Percentiles rank a stretch among this genome's conserved stretches.
Evolutionary conservation across 2,113 vertebrate species (phyloP).

Genomic region (Pavo muticus): DNA sequence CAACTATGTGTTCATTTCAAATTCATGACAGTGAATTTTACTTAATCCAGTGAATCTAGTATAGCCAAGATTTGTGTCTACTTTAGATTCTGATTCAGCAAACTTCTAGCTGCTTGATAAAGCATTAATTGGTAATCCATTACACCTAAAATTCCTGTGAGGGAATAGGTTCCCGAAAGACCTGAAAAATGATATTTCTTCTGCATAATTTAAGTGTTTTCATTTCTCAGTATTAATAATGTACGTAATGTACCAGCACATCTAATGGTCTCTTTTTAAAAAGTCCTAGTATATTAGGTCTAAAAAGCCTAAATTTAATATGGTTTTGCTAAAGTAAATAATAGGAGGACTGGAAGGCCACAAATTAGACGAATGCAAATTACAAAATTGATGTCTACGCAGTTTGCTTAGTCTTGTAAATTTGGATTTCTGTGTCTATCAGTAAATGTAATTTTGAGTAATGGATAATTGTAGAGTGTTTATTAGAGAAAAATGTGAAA

Average conservation of each 20-base stretch:
- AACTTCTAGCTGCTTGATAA: neutral
- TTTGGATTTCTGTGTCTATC: slow-evolving; percentile 24
- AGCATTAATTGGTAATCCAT: slow-evolving; percentile 13
- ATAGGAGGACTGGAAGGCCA: neutral
- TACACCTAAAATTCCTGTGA: slow-evolving; percentile 13
- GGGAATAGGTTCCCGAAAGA: slow-evolving; percentile 26
- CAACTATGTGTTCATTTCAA: neutral
- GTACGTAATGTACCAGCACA: slow-evolving; percentile 21
- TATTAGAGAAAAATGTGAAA: slow-evolving; percentile 28
- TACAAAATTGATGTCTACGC: slow-evolving; percentile 8
- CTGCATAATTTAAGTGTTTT: slow-evolving; percentile 60
- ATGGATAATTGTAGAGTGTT: slow-evolving; percentile 54
- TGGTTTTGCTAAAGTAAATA: slow-evolving; percentile 25
- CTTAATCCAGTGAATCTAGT: neutral
- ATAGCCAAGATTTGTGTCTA: neutral
- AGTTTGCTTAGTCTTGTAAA: slow-evolving; percentile 43
- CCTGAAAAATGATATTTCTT: neutral
- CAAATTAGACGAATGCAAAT: neutral
- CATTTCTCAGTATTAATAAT: slow-evolving; percentile 63
- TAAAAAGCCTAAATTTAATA: slow-evolving; percentile 39
- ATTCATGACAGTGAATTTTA: neutral
- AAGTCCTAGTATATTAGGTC: neutral
- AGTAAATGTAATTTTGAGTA: slow-evolving; percentile 43
- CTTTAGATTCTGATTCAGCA: neutral
- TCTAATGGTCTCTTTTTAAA: slow-evolving; percentile 30